phyloP scores from a whole-genome alignment of 2,113 vertebrate genomes.

The Himantopus leucocephalus region DNA sequence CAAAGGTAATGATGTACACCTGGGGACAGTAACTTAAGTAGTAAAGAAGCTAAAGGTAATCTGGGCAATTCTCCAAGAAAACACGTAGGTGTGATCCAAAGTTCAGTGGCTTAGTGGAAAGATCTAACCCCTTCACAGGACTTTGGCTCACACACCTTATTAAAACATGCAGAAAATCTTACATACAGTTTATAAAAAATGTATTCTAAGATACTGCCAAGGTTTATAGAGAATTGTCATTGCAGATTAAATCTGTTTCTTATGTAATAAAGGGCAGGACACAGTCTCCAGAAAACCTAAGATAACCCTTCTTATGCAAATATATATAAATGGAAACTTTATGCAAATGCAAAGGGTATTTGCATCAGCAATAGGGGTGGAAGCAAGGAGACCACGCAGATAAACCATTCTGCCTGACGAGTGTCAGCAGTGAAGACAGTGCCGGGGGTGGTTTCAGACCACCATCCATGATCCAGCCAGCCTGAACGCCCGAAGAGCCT shows the following conservation, averaged over 20 bases:
- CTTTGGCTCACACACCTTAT: neutral
- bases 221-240: neutral
- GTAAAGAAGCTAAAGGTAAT: neutral
- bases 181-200: neutral
- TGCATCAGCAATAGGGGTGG: neutral
- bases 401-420: rapidly evolving
- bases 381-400: neutral
- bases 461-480: neutral
- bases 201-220: neutral
- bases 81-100: neutral
- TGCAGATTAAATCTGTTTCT: neutral
- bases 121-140: neutral
- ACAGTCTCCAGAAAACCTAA: neutral
- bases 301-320: neutral
- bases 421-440: neutral
- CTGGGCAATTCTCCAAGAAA: neutral
- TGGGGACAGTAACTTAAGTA: neutral
- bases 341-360: neutral
- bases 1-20: neutral
- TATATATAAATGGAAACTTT: neutral
- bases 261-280: neutral
- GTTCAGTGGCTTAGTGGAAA: neutral
- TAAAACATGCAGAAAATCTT: neutral
- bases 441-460: neutral
- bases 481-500: neutral